These are phyloP conservation scores for Xanthorhoe spadicearia DNA, from an alignment of 2,888 invertebrate species.

Conservation along the genomic window DNA sequence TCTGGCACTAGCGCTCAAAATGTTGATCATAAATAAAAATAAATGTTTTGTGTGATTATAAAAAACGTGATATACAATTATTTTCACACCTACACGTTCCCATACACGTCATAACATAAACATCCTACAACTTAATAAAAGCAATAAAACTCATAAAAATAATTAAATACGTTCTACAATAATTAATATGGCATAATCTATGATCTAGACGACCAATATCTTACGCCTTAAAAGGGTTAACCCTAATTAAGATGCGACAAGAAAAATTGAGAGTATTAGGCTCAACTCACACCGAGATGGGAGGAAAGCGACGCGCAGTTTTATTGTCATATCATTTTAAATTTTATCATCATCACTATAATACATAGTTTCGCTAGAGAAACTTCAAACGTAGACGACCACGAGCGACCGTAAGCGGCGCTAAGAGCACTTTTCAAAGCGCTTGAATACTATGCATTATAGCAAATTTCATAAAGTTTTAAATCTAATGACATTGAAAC, in stretches of 20 bases:
- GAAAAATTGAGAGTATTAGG: slow-evolving; percentile 58
- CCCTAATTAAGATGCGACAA: slow-evolving; percentile 76
- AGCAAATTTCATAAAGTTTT: too few relatives aligned
- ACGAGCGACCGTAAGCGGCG: too few relatives aligned
- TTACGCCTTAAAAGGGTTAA: slow-evolving; percentile 64
- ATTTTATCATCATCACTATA: too few relatives aligned
- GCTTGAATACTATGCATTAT: too few relatives aligned
- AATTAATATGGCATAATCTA: slow-evolving; percentile 56
- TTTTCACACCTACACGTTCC: slow-evolving; percentile 5
- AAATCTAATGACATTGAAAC: too few relatives aligned
- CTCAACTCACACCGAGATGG: too few relatives aligned
- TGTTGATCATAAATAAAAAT: not conserved
- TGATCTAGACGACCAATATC: slow-evolving; percentile 48
- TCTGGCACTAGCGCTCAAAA: not conserved
- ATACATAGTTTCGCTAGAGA: too few relatives aligned
- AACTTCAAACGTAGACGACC: too few relatives aligned
- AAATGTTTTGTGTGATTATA: not conserved
- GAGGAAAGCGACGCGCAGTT: too few relatives aligned
- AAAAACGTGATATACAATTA: not conserved
- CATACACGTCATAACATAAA: slow-evolving; percentile 18
- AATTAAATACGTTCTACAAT: slow-evolving; percentile 44
- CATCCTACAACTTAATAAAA: slow-evolving; percentile 16
- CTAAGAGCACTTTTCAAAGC: too few relatives aligned
- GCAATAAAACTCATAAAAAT: slow-evolving; percentile 21
- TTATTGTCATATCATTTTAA: too few relatives aligned